Evolutionary conservation across 2,797 vertebrate species (phyloP), one percentile per base, ranked within the genome.

Genomic region (Chromobotia macracanthus): DNA sequence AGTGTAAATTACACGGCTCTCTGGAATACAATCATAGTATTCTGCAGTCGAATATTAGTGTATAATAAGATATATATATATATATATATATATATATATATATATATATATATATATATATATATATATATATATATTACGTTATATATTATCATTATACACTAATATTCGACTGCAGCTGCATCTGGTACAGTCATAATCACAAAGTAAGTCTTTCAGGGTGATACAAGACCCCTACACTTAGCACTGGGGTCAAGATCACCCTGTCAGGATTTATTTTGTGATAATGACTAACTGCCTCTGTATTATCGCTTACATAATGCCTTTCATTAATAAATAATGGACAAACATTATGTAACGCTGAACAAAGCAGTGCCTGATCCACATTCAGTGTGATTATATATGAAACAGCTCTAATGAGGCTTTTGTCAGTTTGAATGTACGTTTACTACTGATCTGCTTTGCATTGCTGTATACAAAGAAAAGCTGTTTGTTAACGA

Each of bases 221-320:
- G 48, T 67, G 19, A 75, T 66, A 44, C 12, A 23, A 53, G 19
- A 75, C 60, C 25, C 25, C 46, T 28, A 55, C 21, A 44, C 19
- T n/a, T 46, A 11, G 18, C 21, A 18, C 19, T 58, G 16, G 2
- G 38, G 7, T 68, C 38, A 21, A 28, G 41, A 69, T 69, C 63
- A 69, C 41, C 25, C 44, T 5, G 3, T 61, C n/a, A 60, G 75
- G 38, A 25, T 61, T 77, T 77, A 31, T 19, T 61, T 60, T 0
- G n/a, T 13, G 10, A 38, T 60, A 50, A 69, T 60, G 41, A 23
- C 16, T 31, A 9, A 11, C 55, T 60, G 25, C 69, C 23, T 60
- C 53, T 48, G 31, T 65, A 77, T 77, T 50, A 77, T 69, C 66
- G 65, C 75, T 63, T 18, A 48, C 25, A 41, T 51, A 70, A 61